phyloP scores from a whole-genome alignment of 1,140 invertebrate genomes.

The Chironomus striatipennis region DNA sequence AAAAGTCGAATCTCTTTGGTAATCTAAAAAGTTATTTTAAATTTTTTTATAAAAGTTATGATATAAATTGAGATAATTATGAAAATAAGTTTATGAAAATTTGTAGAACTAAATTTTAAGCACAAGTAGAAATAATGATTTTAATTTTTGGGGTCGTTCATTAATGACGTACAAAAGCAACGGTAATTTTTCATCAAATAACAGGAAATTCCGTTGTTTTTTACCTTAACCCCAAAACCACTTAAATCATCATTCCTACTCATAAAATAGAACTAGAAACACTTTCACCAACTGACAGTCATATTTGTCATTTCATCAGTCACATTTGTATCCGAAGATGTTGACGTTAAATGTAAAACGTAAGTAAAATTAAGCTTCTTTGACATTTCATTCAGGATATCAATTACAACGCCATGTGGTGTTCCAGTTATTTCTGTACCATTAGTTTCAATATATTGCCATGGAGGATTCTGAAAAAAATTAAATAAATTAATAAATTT shows the following conservation, averaged over 20 bases:
- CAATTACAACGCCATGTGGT: constrained; percentile 64
- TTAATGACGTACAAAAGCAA: no score
- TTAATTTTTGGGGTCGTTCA: no score
- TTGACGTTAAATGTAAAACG: constrained; percentile 26
- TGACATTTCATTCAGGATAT: constrained; percentile 68
- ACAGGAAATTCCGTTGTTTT: no score
- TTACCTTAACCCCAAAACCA: no score
- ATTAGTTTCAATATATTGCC: constrained; percentile 60
- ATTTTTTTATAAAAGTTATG: no score
- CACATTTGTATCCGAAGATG: not conserved
- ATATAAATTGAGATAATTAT: no score
- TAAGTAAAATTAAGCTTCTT: constrained; percentile 75
- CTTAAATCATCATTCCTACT: no score
- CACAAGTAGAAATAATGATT: no score
- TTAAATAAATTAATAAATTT: not conserved
- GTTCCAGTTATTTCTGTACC: constrained; percentile 45
- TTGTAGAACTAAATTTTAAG: no score
- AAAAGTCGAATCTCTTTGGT: not conserved
- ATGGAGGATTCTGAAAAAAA: constrained; percentile 67
- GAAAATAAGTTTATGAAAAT: not conserved
- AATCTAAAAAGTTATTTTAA: not conserved
- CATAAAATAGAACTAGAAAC: no score
- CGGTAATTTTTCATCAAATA: no score
- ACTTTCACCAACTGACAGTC: not conserved
- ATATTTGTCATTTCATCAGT: not conserved